Evolutionary conservation across 2,797 vertebrate species (phyloP), one percentile per base, ranked within the genome.

Genomic region (Cuniculus paca): DNA sequence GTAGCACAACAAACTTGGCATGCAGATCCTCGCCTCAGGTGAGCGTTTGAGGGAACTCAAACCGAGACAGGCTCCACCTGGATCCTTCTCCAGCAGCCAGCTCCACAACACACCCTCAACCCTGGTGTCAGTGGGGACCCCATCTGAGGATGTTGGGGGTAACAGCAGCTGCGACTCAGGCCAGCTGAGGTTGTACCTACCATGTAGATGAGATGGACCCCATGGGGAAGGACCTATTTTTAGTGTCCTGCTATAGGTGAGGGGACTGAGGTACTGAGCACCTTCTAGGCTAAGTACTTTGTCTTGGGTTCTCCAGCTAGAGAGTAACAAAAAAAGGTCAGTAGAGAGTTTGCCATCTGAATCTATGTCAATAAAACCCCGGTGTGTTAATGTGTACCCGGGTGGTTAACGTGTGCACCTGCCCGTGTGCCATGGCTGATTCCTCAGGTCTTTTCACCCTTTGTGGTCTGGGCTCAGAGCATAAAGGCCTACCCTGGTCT

Each of bases 231-330:
- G 31, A 10, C 58, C 70, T 56, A 11, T 58, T 28, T 5, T 42
- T 13, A 28, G n/a, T 0, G 1, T 34, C 58, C 34, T n/a, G 0
- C 0, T 36, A 11, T 65, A 34, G 42, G 31, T 14, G 26, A 82
- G 48, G 60, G 82, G 63, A 60, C 60, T 10, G 61, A 81, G 91
- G n/a, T 34, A 28, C 11, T 1, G 54, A 63, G 56, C 13, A 34
- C 74, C 45, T 77, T 31, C 45, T 48, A 39, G 61, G 5, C 63
- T 65, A 56, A 81, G 22, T 6, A 28, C 20, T 39, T 36, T 75
- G 82, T 63, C 48, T 81, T 22, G 80, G 48, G 6, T 9, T 68
- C 56, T 70, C 54, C 6, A 72, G 39, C 39, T 39, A 28, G 34
- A 72, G 34, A 2, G 0, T 11, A 5, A 31, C 5, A 20, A 26